Evolutionary conservation across 2,797 vertebrate species (phyloP).

Genomic region (Crenichthys baileyi): DNA sequence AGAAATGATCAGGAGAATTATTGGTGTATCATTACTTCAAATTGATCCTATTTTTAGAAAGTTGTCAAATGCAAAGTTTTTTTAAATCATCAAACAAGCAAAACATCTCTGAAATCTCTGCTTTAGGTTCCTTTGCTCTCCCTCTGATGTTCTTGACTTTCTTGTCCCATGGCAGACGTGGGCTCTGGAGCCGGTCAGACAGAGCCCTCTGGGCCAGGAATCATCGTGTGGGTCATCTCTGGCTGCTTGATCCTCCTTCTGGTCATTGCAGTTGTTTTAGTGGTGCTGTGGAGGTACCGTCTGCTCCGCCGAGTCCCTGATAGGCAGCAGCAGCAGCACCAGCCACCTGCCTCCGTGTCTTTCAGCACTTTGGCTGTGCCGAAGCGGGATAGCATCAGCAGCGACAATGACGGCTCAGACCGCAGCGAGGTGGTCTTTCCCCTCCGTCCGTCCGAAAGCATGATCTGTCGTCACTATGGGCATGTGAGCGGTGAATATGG

Average conservation of each 20-base stretch:
- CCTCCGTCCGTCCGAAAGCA: constrained; percentile 89
- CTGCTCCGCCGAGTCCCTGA: constrained; percentile 85
- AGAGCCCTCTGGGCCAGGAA: constrained; percentile 84
- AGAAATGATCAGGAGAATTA: neutral
- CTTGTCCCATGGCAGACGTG: constrained; percentile 44
- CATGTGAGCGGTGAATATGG: constrained; percentile 96
- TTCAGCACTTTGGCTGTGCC: constrained; percentile 92
- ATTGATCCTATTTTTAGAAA: neutral
- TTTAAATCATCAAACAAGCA: neutral
- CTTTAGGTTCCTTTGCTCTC: neutral
- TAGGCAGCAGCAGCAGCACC: constrained; percentile 54
- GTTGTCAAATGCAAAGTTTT: neutral
- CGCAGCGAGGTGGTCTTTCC: constrained; percentile 96
- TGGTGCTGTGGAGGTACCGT: constrained; percentile 86
- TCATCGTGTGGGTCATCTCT: constrained; percentile 89
- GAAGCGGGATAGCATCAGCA: constrained; percentile 84
- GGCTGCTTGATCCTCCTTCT: constrained; percentile 87
- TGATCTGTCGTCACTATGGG: constrained; percentile 96
- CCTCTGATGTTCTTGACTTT: constrained; percentile 27
- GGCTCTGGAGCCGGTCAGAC: constrained; percentile 73
- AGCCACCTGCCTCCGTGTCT: constrained; percentile 88
- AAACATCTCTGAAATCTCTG: constrained; percentile 11
- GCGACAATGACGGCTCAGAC: constrained; percentile 93
- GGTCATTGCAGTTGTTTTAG: constrained; percentile 84
- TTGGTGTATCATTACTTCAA: neutral